A percentile compares a stretch with the other conserved stretches of the same genome.
Conservation (phyloP, 1,140 invertebrate genomes). For the Hypothenemus hampei region DNA sequence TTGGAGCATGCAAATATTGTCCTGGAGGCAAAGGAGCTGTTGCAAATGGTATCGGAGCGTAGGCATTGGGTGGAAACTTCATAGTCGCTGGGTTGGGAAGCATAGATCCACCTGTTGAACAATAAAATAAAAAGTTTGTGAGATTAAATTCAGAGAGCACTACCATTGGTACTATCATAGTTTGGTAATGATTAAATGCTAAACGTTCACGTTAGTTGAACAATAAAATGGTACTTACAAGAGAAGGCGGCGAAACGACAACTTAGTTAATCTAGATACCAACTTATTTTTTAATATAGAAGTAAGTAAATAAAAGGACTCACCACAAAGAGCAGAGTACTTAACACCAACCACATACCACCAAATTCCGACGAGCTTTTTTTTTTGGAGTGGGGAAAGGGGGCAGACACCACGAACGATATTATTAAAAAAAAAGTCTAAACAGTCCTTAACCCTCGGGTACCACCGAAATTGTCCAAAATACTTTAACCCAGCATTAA, state of each 20-base stretch:
- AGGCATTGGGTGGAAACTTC: slow-evolving; percentile 45
- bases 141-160: neutral
- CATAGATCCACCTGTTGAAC: slow-evolving; percentile 55
- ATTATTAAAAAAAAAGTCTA: no score
- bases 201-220: neutral
- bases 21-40: slow-evolving; percentile 45
- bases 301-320: slow-evolving; percentile 44
- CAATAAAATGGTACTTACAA: slow-evolving; percentile 16
- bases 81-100: slow-evolving; percentile 29
- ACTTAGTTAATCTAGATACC: slow-evolving; percentile 19
- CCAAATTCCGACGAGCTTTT: slow-evolving; percentile 23
- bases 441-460: slow-evolving; percentile 28
- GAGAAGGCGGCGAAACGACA: slow-evolving; percentile 7
- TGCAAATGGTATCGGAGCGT: slow-evolving; percentile 44
- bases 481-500: slow-evolving; percentile 43
- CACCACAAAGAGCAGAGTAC: slow-evolving; percentile 44
- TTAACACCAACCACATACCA: slow-evolving; percentile 36
- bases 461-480: slow-evolving; percentile 41
- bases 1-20: slow-evolving; percentile 52
- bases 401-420: slow-evolving; percentile 40
- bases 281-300: slow-evolving; percentile 24
- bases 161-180: neutral
- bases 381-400: no score
- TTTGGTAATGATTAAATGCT: neutral
- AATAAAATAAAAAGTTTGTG: neutral